phyloP scores from a whole-genome alignment of 1,140 invertebrate genomes.

The Neodiprion virginianus region DNA sequence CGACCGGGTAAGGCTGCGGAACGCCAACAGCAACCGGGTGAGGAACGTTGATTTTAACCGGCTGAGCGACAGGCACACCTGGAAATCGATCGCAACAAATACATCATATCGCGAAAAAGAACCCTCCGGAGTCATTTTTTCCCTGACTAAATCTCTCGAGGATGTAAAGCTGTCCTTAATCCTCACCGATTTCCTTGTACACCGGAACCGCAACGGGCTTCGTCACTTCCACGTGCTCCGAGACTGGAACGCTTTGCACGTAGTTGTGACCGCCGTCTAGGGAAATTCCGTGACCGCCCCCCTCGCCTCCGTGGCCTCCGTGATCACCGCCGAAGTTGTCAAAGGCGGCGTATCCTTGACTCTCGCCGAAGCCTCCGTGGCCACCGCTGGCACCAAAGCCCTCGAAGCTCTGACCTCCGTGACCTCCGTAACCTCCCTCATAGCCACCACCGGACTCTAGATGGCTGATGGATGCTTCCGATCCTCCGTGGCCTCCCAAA shows the following conservation, averaged over 20 bases:
- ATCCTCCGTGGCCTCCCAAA: constrained; percentile 16
- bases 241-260: constrained; percentile 65
- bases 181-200: constrained; percentile 72
- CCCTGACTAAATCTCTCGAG: neutral
- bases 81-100: neutral
- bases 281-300: constrained; percentile 28
- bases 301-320: constrained; percentile 18
- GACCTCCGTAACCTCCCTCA: constrained; percentile 22
- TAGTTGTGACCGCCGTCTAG: constrained; percentile 46
- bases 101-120: neutral
- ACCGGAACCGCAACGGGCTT: constrained; percentile 75
- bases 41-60: constrained; percentile 73
- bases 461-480: constrained; percentile 9
- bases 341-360: constrained; percentile 35
- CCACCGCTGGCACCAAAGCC: constrained; percentile 43
- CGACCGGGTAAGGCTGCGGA: constrained; percentile 66
- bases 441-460: constrained; percentile 19
- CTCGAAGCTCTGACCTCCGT: constrained; percentile 32
- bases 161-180: neutral
- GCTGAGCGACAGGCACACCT: constrained; percentile 72
- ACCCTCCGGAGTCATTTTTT: neutral
- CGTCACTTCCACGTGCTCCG: constrained; percentile 75
- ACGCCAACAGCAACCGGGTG: constrained; percentile 72
- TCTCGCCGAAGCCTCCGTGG: constrained; percentile 26
- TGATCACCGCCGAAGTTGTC: constrained; percentile 20